Conservation (phyloP, 1,140 invertebrate species). For the Steinernema khuongi region DNA sequence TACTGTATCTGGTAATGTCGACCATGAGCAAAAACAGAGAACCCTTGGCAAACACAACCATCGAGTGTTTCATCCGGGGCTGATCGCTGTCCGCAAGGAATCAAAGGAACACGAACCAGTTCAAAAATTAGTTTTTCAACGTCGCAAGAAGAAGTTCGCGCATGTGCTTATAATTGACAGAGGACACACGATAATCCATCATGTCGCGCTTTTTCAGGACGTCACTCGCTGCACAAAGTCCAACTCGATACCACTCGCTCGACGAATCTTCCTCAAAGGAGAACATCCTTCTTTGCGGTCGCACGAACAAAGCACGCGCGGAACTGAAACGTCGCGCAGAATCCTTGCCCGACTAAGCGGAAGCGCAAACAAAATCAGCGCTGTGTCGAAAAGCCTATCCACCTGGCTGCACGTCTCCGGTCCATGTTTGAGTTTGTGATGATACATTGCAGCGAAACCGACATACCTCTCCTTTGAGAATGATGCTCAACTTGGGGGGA, state of each 20-base stretch:
- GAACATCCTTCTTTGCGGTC: not conserved
- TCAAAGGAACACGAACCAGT: too few species aligned
- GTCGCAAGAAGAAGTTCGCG: too few species aligned
- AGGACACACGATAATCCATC: too few species aligned
- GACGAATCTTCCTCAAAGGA: not conserved
- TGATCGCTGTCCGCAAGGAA: too few species aligned
- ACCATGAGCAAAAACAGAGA: too few species aligned
- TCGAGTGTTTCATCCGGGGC: too few species aligned
- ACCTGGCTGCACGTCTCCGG: not conserved
- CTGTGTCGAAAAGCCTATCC: not conserved
- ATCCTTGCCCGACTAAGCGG: not conserved
- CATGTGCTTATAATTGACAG: too few species aligned
- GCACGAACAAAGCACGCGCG: not conserved
- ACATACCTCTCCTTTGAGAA: conserved; percentile 27
- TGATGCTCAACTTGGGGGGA: conserved; percentile 18
- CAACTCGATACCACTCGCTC: not conserved
- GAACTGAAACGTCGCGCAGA: not conserved
- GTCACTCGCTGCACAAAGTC: too few species aligned
- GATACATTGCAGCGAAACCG: not conserved
- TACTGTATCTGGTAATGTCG: too few species aligned
- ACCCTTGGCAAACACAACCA: too few species aligned
- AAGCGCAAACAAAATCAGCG: not conserved
- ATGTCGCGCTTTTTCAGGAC: too few species aligned
- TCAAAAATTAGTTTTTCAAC: too few species aligned
- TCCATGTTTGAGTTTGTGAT: conserved; percentile 7